A percentile compares a stretch with the other conserved stretches of the same genome.
Conservation (phyloP, 1,140 invertebrate species). For the Eumeta japonica region DNA sequence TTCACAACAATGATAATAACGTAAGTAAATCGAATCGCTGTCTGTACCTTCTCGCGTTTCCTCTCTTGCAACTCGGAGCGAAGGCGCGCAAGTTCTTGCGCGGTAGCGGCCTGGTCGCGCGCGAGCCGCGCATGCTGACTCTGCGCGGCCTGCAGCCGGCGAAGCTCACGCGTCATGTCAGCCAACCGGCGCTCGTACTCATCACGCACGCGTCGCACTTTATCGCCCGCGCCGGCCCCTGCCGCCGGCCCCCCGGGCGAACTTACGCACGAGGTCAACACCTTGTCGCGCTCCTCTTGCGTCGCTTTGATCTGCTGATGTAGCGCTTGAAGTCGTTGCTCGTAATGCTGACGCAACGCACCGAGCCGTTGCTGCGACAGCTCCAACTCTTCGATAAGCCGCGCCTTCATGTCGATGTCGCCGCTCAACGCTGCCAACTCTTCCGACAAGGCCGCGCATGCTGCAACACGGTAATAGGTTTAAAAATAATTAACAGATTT, state of each 20-base stretch:
- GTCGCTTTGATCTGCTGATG: conserved; percentile 85
- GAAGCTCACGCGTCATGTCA: conserved; percentile 84
- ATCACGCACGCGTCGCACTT: conserved; percentile 81
- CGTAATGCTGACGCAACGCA: conserved; percentile 87
- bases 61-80: conserved; percentile 82
- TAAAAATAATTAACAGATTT: no score
- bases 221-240: conserved; percentile 63
- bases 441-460: conserved; percentile 49
- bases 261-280: conserved; percentile 72
- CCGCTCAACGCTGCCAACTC: conserved; percentile 83
- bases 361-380: conserved; percentile 79
- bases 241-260: not conserved
- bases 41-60: conserved; percentile 88
- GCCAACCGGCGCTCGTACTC: conserved; percentile 88
- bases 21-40: conserved; percentile 76
- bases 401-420: conserved; percentile 89
- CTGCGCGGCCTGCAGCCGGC: conserved; percentile 83
- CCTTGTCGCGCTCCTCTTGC: conserved; percentile 90
- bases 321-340: conserved; percentile 89
- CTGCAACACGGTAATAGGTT: no score
- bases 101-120: conserved; percentile 78
- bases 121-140: conserved; percentile 84
- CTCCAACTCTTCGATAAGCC: conserved; percentile 92
- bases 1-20: no score
- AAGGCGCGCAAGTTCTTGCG: conserved; percentile 76